Evolutionary conservation across 2,888 invertebrate genomes (phyloP).

Genomic region (Drosophila gaucha): DNA sequence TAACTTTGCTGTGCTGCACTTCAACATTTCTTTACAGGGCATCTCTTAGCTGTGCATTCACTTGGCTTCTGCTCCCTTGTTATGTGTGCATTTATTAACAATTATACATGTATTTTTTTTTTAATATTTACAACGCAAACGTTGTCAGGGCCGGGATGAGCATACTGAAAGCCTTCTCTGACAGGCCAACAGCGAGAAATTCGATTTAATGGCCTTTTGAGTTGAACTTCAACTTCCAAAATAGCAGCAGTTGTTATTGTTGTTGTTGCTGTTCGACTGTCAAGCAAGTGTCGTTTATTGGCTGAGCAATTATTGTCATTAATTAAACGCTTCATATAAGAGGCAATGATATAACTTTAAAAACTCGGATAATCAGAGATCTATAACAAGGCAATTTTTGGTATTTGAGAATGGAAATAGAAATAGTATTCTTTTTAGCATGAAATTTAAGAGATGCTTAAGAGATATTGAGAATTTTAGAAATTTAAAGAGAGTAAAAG

Average conservation of each 20-base stretch:
- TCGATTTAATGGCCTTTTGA: slow-evolving; percentile 22
- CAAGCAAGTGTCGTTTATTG: slow-evolving; percentile 42
- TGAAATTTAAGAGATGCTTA: too few species aligned
- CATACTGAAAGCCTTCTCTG: not conserved
- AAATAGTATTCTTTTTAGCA: too few species aligned
- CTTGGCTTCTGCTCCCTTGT: not conserved
- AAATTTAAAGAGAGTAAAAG: too few species aligned
- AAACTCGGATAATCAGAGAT: not conserved
- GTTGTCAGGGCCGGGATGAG: too few species aligned
- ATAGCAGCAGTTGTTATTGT: slow-evolving; percentile 17
- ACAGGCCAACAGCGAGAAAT: too few species aligned
- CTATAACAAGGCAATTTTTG: not conserved
- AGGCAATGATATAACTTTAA: slow-evolving; percentile 8
- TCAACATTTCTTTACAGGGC: slow-evolving; percentile 4
- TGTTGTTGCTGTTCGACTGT: slow-evolving; percentile 4
- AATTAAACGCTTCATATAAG: slow-evolving; percentile 53
- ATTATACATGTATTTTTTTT: slow-evolving; percentile 18
- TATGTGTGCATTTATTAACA: slow-evolving; percentile 37
- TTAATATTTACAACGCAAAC: slow-evolving; percentile 39
- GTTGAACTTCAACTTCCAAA: slow-evolving; percentile 10
- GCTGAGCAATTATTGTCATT: slow-evolving; percentile 54
- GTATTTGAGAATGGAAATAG: too few species aligned
- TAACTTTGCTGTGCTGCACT: not conserved
- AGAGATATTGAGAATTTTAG: too few species aligned
- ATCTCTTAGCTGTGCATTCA: not conserved